phyloP scores from a whole-genome alignment of 2,797 vertebrate genomes.

The Sebastes aleutianus region DNA sequence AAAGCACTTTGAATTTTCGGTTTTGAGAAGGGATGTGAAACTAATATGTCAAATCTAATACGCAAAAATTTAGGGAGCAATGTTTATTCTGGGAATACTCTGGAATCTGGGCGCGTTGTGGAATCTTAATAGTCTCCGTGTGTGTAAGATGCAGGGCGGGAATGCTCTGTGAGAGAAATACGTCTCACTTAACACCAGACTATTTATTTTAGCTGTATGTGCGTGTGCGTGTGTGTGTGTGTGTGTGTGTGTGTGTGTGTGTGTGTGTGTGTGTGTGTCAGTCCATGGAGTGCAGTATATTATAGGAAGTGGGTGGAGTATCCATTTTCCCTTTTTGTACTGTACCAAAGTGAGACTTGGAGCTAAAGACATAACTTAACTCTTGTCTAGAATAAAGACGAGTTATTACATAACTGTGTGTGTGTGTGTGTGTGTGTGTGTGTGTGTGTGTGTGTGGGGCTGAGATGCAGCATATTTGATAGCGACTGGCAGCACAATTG shows the following conservation, averaged over 20 bases:
- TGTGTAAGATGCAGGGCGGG: constrained; percentile 14
- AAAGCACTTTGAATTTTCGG: background rate
- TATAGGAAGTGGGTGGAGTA: constrained; percentile 32
- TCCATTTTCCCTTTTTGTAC: background rate
- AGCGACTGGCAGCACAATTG: background rate
- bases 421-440: background rate
- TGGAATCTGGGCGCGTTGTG: constrained; percentile 29
- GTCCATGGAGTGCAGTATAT: constrained; percentile 22
- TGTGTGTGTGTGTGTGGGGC: background rate
- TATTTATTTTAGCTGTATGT: constrained; percentile 33
- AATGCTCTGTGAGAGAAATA: constrained; percentile 10
- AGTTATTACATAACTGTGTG: background rate
- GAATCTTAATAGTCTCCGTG: constrained; percentile 40
- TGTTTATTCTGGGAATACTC: constrained; percentile 32
- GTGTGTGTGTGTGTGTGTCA: constrained; percentile 7
- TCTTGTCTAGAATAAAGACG: background rate
- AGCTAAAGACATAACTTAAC: background rate
- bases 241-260: constrained; percentile 1
- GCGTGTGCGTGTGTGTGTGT: constrained; percentile 7
- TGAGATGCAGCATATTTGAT: background rate
- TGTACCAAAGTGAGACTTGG: constrained; percentile 7
- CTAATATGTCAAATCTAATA: background rate
- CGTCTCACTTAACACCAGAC: constrained; percentile 16
- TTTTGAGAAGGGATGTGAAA: background rate
- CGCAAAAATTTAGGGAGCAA: background rate